These are phyloP conservation scores for Micrasema longulum DNA, from an alignment of 1,140 invertebrate species.

Conservation along the genomic window DNA sequence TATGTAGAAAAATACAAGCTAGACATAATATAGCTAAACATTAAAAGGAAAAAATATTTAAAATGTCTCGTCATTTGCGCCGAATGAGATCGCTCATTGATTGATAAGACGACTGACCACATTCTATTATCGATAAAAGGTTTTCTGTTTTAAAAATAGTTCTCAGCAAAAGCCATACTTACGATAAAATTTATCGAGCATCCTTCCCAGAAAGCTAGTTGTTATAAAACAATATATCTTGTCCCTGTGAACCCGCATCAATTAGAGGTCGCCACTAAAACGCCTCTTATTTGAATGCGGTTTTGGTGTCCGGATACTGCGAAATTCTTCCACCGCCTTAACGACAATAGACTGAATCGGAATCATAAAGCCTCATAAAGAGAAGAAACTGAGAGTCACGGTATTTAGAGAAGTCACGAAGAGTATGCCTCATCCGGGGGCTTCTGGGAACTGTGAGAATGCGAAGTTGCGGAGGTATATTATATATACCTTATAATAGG, in stretches of 20 bases:
- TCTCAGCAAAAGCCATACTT: too few species aligned
- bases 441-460: constrained; percentile 12
- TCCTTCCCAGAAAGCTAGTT: constrained; percentile 25
- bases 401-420: constrained; percentile 24
- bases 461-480: too few species aligned
- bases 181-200: neutral
- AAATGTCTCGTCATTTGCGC: too few species aligned
- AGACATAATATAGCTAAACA: too few species aligned
- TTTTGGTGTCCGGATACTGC: constrained; percentile 14
- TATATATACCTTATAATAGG: neutral
- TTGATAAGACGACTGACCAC: too few species aligned
- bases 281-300: neutral
- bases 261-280: neutral
- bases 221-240: constrained; percentile 9
- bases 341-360: neutral
- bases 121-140: too few species aligned
- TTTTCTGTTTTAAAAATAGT: too few species aligned
- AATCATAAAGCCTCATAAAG: constrained; percentile 10
- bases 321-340: constrained; percentile 21
- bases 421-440: neutral
- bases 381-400: constrained; percentile 11
- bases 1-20: too few species aligned
- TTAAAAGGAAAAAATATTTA: too few species aligned
- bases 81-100: too few species aligned
- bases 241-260: neutral